Base-by-base conservation (phyloP, 2,113 vertebrate genomes). In the Scortum barcoo region DNA sequence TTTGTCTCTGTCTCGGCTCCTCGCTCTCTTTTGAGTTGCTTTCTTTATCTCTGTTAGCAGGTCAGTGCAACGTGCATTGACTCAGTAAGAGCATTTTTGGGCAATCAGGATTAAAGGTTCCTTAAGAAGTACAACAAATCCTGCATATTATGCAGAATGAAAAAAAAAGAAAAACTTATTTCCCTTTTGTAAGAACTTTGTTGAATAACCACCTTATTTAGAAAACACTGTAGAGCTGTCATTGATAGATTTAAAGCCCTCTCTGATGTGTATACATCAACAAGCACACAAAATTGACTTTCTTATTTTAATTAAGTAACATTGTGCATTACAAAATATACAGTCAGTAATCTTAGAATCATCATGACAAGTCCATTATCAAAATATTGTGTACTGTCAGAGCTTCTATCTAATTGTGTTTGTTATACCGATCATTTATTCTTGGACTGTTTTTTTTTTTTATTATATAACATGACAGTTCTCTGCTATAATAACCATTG, bases 21-120 rank as follows among this genome's bases (percentile, higher is more conserved):
- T 38, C 60, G 56, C 69, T 14, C 46, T 57, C 24, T 48, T 26
- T 28, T 67, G 44, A 17, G n/a, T 73, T 3, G 1, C 38, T 42
- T 54, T 14, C 28, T 61, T 78, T 72, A 56, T 84, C 72, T 71
- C 26, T 50, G 22, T 60, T 30, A 30, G 28, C 56, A 72, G 28
- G 44, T 76, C 73, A 72, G 54, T 56, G 54, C 48, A 20, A 57
- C 22, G n/a, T 72, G 80, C 76, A 44, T 17, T 4, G 66, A 67
- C 57, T 78, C 26, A 0, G 22, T 28, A 68, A 36, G 11, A 57
- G n/a, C 7, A 22, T n/a, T 51, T 51, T 38, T 16, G 7, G 24
- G 4, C 8, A 54, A 19, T 9, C 33, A 40, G 44, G 24, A 67
- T 44, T 11, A 42, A 44, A 33, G 1, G 4, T 48, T 68, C 10